phyloP scores from a whole-genome alignment of 2,113 vertebrate species.

The Oplegnathus fasciatus region DNA sequence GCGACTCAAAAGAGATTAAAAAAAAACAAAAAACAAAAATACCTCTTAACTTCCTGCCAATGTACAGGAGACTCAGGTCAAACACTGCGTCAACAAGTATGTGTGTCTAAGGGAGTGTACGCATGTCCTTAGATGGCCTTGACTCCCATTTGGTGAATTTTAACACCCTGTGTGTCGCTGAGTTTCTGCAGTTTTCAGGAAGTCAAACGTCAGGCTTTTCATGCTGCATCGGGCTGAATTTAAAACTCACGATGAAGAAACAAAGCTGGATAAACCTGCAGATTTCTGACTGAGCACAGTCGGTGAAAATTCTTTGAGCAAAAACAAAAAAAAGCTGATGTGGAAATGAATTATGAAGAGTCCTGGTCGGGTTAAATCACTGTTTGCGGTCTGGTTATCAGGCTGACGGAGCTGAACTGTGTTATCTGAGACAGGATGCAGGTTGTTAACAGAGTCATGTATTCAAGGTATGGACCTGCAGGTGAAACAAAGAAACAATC shows the following conservation, averaged over 20 bases:
- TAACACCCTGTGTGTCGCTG: background rate
- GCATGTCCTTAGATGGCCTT: slow-evolving; percentile 26
- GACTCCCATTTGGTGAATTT: background rate
- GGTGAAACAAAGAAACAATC: background rate
- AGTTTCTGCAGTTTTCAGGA: background rate
- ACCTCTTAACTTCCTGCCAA: background rate
- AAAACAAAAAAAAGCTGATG: background rate
- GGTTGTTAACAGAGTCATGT: background rate
- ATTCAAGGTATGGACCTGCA: background rate
- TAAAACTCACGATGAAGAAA: background rate
- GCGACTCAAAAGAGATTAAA: background rate
- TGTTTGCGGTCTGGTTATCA: background rate
- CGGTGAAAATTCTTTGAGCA: no score
- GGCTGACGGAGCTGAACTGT: background rate
- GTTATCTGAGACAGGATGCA: background rate
- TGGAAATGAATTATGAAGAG: background rate
- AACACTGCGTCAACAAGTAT: background rate
- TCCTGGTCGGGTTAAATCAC: background rate
- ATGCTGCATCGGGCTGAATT: background rate
- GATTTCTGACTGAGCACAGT: no score
- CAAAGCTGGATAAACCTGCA: background rate
- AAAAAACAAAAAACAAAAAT: no score
- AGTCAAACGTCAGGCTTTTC: background rate
- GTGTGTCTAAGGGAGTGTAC: background rate
- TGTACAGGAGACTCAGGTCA: slow-evolving; percentile 1